A percentile compares a stretch with the other conserved stretches of the same genome.
Evolutionary conservation across 1,140 invertebrate species (phyloP).

Genomic region (Drosophila leontia): DNA sequence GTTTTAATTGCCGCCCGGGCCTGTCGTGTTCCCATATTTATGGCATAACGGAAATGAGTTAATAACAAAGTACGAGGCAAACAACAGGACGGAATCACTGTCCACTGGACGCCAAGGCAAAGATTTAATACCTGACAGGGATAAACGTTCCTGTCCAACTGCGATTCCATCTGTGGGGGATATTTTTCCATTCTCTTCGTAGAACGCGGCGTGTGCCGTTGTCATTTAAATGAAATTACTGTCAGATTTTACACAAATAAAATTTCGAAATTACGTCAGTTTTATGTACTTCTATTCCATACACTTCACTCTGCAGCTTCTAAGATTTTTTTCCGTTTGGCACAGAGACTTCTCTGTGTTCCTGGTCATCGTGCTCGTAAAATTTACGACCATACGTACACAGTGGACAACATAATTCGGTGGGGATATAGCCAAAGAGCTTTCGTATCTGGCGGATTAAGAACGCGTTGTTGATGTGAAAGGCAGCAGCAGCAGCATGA

Average conservation of each 20-base stretch:
- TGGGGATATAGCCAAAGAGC: conserved; percentile 56
- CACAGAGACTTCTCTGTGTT: conserved; percentile 12
- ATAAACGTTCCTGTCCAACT: conserved; percentile 69
- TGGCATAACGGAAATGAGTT: conserved; percentile 82
- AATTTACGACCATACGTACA: conserved; percentile 77
- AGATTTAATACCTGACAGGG: conserved; percentile 81
- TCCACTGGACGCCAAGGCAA: conserved; percentile 20
- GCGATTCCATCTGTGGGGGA: conserved; percentile 25
- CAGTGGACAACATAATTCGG: conserved; percentile 70
- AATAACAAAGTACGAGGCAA: conserved; percentile 76
- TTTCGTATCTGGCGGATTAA: conserved; percentile 45
- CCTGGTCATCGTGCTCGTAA: conserved; percentile 44
- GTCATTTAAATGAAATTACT: conserved; percentile 83
- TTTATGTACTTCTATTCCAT: conserved; percentile 67
- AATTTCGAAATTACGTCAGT: conserved; percentile 76
- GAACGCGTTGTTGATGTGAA: conserved; percentile 31
- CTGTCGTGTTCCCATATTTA: conserved; percentile 79
- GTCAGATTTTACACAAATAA: conserved; percentile 81
- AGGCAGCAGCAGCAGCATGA: conserved; percentile 11
- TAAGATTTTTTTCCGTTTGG: conserved; percentile 18
- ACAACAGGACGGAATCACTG: conserved; percentile 40
- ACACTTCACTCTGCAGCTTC: conserved; percentile 2
- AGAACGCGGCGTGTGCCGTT: conserved; percentile 43
- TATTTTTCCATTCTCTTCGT: not conserved
- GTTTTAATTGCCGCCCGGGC: conserved; percentile 75